Evolutionary conservation across 2,113 vertebrate genomes (phyloP).

Genomic region (Regulus satrapa): DNA sequence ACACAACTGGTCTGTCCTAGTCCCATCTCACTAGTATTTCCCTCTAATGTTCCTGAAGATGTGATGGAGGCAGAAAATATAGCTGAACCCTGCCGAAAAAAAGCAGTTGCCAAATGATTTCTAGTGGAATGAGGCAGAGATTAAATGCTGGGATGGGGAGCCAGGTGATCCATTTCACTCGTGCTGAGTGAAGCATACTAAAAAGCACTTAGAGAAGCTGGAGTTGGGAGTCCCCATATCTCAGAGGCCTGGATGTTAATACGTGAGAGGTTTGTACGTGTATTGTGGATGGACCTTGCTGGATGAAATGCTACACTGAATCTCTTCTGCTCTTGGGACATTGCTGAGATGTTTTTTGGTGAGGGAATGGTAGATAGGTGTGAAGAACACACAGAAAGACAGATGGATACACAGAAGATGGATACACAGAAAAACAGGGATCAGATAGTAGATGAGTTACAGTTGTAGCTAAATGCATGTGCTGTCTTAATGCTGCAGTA

Average conservation of each 20-base stretch:
- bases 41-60: background rate
- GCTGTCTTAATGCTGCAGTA: conserved; percentile 63
- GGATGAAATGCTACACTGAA: background rate
- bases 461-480: conserved; percentile 24
- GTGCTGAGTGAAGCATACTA: no score
- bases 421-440: conserved; percentile 58
- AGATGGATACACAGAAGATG: conserved; percentile 72
- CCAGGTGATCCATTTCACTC: background rate
- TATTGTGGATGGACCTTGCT: background rate
- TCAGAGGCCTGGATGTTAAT: background rate
- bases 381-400: conserved; percentile 65
- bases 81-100: background rate
- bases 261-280: background rate
- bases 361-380: background rate
- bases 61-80: background rate
- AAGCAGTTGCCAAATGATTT: background rate
- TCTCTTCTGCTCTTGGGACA: conserved; percentile 7
- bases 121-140: background rate
- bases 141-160: background rate
- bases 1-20: background rate
- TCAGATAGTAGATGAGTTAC: conserved; percentile 62
- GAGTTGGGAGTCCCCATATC: accelerated
- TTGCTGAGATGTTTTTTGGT: background rate
- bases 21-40: background rate
- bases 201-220: accelerated